Evolutionary conservation across 2,888 invertebrate species (phyloP), one percentile per base, ranked within the genome.

Genomic region (Urechis unicinctus): DNA sequence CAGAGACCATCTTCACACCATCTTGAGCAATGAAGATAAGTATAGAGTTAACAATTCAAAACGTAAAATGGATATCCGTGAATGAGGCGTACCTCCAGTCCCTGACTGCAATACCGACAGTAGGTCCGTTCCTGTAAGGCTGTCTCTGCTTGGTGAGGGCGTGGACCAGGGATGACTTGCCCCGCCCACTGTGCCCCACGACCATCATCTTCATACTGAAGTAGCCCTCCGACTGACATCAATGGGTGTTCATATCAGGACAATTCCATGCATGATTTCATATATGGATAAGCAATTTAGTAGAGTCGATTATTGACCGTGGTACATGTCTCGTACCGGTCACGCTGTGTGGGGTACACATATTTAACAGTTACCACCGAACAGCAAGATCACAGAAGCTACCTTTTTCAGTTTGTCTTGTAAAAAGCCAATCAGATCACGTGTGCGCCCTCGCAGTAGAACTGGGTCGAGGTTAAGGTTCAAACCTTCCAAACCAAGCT

Each of bases 181-280:
- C 75, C 25, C 71, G 59, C 0, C 69, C 70, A 4, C 71, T 73
- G 56, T 68, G 74, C 2, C 75, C 75, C 48, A 75, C 72, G 17
- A 75, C 67, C 71, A 74, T 74, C 61, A 75, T 57, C 60, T 74
- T 74, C 69, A 75, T 70, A n/a, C 70, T 64, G 59, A 69, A 72
- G 56, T 74, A 72, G 17, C 65, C 61, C 51, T 67, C 67, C 21
- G 73, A 69, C 73, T 75, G 46, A 1, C 53, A 50, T n/a, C n/a
- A n/a, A n/a, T n/a, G n/a, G n/a, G n/a, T n/a, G n/a, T n/a, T n/a
- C n/a, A n/a, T n/a, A n/a, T n/a, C n/a, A n/a, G n/a, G n/a, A n/a
- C n/a, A n/a, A n/a, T n/a, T n/a, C n/a, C n/a, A n/a, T n/a, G n/a
- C n/a, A n/a, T n/a, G n/a, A n/a, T n/a, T n/a, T n/a, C n/a, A n/a